Evolutionary conservation across 2,888 invertebrate species (phyloP).

Genomic region (Eumacrocentrus americanus): DNA sequence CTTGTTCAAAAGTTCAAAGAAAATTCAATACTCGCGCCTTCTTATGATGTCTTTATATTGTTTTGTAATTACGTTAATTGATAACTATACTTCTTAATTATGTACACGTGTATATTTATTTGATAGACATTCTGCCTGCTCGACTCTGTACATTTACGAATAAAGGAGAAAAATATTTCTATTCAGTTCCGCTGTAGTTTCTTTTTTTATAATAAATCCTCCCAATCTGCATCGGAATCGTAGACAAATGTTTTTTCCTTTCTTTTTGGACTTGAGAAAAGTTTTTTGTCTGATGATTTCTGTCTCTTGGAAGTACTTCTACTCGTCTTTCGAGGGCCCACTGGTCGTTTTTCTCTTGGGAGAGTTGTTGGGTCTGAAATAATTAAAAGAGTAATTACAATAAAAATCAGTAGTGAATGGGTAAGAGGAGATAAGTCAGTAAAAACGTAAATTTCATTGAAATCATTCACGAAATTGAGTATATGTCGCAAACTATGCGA

Average conservation of each 20-base stretch:
- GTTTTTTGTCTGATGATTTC: neutral
- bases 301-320: neutral
- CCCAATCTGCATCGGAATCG: slow-evolving; percentile 21
- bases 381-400: neutral
- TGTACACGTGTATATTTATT: neutral
- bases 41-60: no score
- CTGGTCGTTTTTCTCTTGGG: slow-evolving; percentile 44
- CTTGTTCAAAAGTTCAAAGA: no score
- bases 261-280: neutral
- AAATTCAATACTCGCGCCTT: no score
- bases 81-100: neutral
- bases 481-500: no score
- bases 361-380: slow-evolving; percentile 52
- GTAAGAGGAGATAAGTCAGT: no score
- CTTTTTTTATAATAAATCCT: slow-evolving; percentile 6
- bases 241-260: neutral
- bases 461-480: no score
- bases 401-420: no score
- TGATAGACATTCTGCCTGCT: neutral
- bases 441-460: no score
- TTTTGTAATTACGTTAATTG: neutral
- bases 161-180: neutral
- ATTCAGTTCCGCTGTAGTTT: neutral
- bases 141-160: neutral
- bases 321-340: slow-evolving; percentile 21